Base-by-base conservation (phyloP, 2,888 invertebrate genomes). In the Nomada lathburiana region DNA sequence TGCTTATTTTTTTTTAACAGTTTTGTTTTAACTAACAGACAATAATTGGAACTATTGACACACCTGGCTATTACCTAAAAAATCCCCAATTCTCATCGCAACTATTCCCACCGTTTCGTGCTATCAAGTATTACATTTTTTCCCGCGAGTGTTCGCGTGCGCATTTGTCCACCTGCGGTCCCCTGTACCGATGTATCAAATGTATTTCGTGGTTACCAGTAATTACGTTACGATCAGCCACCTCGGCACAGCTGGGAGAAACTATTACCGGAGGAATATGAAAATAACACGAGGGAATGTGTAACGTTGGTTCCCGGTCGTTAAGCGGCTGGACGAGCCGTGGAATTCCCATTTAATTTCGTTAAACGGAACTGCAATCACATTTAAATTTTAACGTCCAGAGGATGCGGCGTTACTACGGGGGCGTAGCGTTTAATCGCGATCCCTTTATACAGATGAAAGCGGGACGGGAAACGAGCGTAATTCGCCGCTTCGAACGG, bases 291-390 rank as follows among this genome's bases (percentile, higher is more conserved):
- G 69, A 68, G 69, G 59, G 76, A 65, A 69, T 62, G 55, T 64
- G 71, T 26, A 23, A 20, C 29, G 60, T 50, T 70, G 68, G 82
- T 83, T 81, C 73, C 36, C 50, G 80, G 60, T 80, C 82, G 74
- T 82, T 82, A 80, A 65, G 16, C 79, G 65, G 20, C 59, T 7
- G 63, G 57, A 72, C 26, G 60, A 18, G 10, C 60, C 82, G 36
- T 20, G 70, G 74, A 74, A 83, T 83, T 83, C 73, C 52, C 76
- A 59, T 82, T 82, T 83, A 83, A 83, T 82, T 82, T 82, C 77
- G 82, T 83, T 83, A 73, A 73, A 77, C 77, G 77, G 62, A 70
- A 71, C 82, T 73, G 82, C 83, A 77, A 73, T 83, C 77, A 62
- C 82, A 77, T 82, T 83, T 77, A 74, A 83, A 83, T 77, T 83